Evolutionary conservation across 2,113 vertebrate species (phyloP).

Genomic region (Nanorana parkeri): DNA sequence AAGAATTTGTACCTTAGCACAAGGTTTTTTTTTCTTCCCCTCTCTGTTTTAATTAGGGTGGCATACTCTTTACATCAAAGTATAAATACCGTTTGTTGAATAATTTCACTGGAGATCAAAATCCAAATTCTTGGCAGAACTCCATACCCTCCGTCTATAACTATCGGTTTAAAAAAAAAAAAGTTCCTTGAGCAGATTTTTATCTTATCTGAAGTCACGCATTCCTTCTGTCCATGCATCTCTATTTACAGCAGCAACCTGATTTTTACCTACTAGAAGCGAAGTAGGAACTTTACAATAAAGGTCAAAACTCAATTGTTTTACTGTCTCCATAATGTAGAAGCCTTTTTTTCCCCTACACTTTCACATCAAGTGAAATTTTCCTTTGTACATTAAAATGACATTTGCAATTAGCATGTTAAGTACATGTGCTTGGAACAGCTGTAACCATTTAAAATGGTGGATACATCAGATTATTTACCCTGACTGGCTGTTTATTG

Average conservation of each 20-base stretch:
- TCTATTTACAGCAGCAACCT: background rate
- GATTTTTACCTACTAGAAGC: background rate
- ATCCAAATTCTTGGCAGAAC: slow-evolving; percentile 37
- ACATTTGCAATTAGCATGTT: slow-evolving; percentile 51
- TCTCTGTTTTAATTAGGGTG: slow-evolving; percentile 37
- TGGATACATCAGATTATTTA: slow-evolving; percentile 56
- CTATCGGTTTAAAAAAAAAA: slow-evolving; percentile 29
- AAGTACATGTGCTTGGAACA: slow-evolving; percentile 21
- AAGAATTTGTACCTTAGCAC: slow-evolving; percentile 30
- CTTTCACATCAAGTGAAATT: slow-evolving; percentile 49
- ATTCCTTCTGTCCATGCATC: slow-evolving; percentile 38
- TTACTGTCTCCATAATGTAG: slow-evolving; percentile 37
- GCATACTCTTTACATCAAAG: slow-evolving; percentile 45
- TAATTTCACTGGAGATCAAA: slow-evolving; percentile 47
- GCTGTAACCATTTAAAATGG: slow-evolving; percentile 51
- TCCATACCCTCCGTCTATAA: slow-evolving; percentile 26
- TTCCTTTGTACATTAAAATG: slow-evolving; percentile 52
- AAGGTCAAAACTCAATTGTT: slow-evolving; percentile 39
- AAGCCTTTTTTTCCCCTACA: slow-evolving; percentile 24
- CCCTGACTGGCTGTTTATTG: slow-evolving; percentile 50
- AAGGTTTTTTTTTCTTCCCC: background rate
- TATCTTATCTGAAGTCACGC: slow-evolving; percentile 45
- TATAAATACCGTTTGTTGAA: slow-evolving; percentile 39
- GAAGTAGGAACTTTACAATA: slow-evolving; percentile 14
- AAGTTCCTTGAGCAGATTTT: slow-evolving; percentile 23